Base-by-base conservation (phyloP, 1,140 invertebrate genomes). In the Octopus sinensis region DNA sequence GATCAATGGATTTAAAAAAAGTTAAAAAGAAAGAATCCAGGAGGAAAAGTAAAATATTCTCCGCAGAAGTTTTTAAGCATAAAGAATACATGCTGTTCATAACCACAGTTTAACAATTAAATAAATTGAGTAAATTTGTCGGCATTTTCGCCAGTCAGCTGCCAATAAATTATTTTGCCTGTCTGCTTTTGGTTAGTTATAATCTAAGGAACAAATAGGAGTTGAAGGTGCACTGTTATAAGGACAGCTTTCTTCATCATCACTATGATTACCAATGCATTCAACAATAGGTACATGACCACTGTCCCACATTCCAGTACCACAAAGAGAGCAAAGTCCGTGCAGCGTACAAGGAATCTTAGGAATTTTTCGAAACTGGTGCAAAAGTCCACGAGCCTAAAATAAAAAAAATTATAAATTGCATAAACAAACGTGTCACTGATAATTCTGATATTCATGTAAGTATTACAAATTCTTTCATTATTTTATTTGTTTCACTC, bases 231-330 rank as follows among this genome's bases (percentile, higher is more conserved):
- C 82, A 76, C 87, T 87, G 53, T 86, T 82, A 76, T 88, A 88
- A 1, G 89, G 88, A 83, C 90, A 91, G 13, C 68, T 73, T 13
- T 73, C 68, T 6, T 84, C 79, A 2, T 85, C 86, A 82, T 88
- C 84, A 4, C 81, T 79, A n/a, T 87, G 85, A 80, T 88, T 87
- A 10, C 88, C 88, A 53, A 86, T 84, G 84, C 90, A 91, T 68
- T 90, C 85, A n/a, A 92, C 89, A 4, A 88, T 87, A 5, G 91
- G 92, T 6, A 91, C 90, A 89, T 97, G 96, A 6, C 94, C 94
- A 80, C 95, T 96, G 90, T 97, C 96, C 96, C 96, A 97, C 92
- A 97, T 97, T 5, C 96, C 96, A 6, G 96, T 95, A 4, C 96
- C 95, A 88, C 95, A 96, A 62, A 95, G 93, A 84, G 95, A 94